These are phyloP conservation scores for Caloenas nicobarica DNA, from an alignment of 2,113 vertebrate species.

Conservation along the genomic window DNA sequence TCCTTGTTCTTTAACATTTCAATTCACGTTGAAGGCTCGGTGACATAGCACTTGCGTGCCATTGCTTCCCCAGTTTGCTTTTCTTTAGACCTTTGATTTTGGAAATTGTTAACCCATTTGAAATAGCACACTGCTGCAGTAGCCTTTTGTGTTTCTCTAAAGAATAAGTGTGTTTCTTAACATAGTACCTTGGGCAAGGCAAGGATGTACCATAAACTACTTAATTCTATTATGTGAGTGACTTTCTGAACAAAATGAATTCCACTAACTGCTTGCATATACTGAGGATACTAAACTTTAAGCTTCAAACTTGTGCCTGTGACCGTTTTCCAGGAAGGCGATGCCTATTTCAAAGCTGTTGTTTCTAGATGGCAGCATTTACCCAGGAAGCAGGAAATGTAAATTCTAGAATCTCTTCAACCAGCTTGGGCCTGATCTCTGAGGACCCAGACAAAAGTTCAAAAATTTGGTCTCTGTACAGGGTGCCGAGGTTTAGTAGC, in stretches of 20 bases:
- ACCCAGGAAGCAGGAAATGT: background rate
- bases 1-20: constrained; percentile 48
- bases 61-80: background rate
- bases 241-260: background rate
- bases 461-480: background rate
- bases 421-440: background rate
- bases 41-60: background rate
- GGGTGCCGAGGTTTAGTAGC: background rate
- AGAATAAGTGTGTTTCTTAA: background rate
- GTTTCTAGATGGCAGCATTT: background rate
- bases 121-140: background rate
- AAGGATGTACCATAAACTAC: background rate
- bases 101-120: constrained; percentile 7
- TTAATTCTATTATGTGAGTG: background rate
- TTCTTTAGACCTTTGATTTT: constrained; percentile 19
- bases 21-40: background rate
- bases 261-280: background rate
- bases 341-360: background rate
- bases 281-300: background rate
- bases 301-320: background rate
- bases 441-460: background rate
- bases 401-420: background rate
- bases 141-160: constrained; percentile 7
- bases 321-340: background rate
- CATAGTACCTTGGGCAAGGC: background rate